Percentiles rank a stretch among this genome's conserved stretches.
phyloP scores from a whole-genome alignment of 2,113 vertebrate genomes.

The Sebastes schlegelii region DNA sequence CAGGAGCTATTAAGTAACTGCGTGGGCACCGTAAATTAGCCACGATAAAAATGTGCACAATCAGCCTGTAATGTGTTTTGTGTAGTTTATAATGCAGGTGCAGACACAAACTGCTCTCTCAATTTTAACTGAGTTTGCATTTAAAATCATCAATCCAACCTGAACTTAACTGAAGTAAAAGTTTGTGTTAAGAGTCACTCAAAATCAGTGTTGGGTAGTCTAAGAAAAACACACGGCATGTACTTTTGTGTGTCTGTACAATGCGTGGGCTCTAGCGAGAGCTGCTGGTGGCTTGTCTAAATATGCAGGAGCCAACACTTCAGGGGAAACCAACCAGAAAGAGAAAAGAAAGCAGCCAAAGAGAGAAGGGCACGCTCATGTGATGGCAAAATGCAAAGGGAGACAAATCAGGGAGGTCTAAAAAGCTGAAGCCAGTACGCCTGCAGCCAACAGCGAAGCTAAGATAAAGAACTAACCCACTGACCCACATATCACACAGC shows the following conservation, averaged over 20 bases:
- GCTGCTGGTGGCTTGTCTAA: constrained; percentile 7
- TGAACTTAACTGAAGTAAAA: not conserved
- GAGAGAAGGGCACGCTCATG: constrained; percentile 2
- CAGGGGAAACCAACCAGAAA: not conserved
- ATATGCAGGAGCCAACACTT: constrained; percentile 41
- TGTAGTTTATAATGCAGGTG: not conserved
- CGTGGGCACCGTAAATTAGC: not conserved
- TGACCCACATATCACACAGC: constrained; percentile 71
- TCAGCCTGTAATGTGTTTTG: constrained; percentile 5
- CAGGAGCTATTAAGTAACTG: constrained; percentile 13
- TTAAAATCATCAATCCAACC: not conserved
- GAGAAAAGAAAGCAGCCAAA: not conserved
- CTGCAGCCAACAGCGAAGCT: constrained; percentile 48
- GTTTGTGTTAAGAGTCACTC: not conserved
- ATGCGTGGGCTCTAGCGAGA: not conserved
- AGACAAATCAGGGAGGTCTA: constrained; percentile 36
- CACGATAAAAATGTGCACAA: constrained; percentile 2
- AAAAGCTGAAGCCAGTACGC: constrained; percentile 32
- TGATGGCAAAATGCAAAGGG: constrained; percentile 25
- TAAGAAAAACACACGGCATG: not conserved
- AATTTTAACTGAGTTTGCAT: not conserved
- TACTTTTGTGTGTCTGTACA: not conserved
- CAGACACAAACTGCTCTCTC: constrained; percentile 4
- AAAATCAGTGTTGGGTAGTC: not conserved
- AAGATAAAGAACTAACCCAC: constrained; percentile 66